phyloP scores from a whole-genome alignment of 2,113 vertebrate species.

The Hiodon tergisus region DNA sequence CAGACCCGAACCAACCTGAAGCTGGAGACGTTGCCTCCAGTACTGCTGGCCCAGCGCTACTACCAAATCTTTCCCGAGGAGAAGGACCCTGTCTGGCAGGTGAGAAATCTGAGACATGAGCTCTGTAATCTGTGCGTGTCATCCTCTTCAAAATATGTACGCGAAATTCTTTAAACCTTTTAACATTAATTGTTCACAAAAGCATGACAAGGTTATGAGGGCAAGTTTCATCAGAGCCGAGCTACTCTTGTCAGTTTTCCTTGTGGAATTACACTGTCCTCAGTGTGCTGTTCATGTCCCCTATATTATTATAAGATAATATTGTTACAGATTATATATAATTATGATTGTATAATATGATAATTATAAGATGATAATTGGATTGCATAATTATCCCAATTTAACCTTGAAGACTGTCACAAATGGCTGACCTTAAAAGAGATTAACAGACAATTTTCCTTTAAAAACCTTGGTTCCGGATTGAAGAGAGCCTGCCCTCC shows the following conservation, averaged over 20 bases:
- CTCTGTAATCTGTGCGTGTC: background rate
- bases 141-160: background rate
- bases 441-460: no score
- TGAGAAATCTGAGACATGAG: constrained; percentile 28
- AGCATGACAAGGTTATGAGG: background rate
- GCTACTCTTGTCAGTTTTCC: background rate
- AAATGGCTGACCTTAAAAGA: no score
- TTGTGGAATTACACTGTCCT: background rate
- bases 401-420: background rate
- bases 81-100: constrained; percentile 84
- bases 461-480: no score
- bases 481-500: no score
- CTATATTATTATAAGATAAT: background rate
- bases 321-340: background rate
- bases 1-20: constrained; percentile 81
- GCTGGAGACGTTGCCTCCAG: constrained; percentile 74
- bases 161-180: background rate
- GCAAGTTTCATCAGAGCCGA: background rate
- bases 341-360: background rate
- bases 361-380: background rate
- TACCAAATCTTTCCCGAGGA: constrained; percentile 86
- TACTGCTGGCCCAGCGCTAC: constrained; percentile 80
- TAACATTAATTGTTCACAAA: no score
- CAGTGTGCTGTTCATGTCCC: background rate
- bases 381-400: background rate